Evolutionary conservation across 2,113 vertebrate genomes (phyloP), one percentile per base, ranked within the genome.

Genomic region (Loxodonta africana): DNA sequence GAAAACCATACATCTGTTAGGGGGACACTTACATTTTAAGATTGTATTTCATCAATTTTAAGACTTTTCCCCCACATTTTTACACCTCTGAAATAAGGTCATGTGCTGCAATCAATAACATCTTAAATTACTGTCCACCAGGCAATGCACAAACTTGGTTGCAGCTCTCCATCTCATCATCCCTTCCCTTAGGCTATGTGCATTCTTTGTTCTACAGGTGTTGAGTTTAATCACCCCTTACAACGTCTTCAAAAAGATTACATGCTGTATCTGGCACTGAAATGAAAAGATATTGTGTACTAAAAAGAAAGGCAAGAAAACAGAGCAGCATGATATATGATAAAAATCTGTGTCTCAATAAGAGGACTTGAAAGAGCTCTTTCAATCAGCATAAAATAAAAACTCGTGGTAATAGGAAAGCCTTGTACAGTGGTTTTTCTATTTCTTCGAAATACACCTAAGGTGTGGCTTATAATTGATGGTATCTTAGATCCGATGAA

Each of bases 281-380:
- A 85, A n/a, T 51, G 63, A 92, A 76, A 71, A 80, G 78, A 33
- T 74, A 88, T 20, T 53, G 20, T 94, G 48, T 46, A 17, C 57
- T 28, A 26, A 63, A n/a, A 90, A 8, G 33, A 76, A 90, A 4
- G 23, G 18, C 46, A 90, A 77, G 74, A 17, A 76, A 83, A 81
- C 48, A 95, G 46, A 95, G 28, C 26, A n/a, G 57, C 57, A 76
- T 33, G 21, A 12, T 30, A 74, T 1, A 25, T 0, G n/a, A 78
- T 89, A 71, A 82, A 77, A 84, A 80, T 62, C 46, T 67, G 7
- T 23, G 18, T 83, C 76, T 86, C 81, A 88, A 10, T 48, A 88
- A 90, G 60, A 88, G 87, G 60, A 85, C 26, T 80, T 88, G n/a
- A 96, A 91, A 81, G 57, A 90, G 23, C 44, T 76, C 44, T 81